Conservation (phyloP, 2,797 vertebrate genomes). For the Anisognathus igniventris region DNA sequence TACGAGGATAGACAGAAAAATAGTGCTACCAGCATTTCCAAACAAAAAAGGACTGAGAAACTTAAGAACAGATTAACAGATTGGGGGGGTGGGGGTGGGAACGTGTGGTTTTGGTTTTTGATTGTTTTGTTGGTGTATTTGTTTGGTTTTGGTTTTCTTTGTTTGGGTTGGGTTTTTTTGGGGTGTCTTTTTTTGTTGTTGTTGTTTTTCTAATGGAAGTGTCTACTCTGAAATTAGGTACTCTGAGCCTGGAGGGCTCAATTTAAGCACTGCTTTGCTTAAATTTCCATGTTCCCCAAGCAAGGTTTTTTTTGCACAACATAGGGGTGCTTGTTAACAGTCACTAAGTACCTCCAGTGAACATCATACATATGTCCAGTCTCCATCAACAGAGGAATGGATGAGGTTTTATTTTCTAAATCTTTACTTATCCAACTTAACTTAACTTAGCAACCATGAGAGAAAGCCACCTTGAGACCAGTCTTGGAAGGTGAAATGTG, state of each 20-base stretch:
- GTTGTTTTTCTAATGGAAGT: neutral
- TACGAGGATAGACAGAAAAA: neutral
- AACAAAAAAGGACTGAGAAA: neutral
- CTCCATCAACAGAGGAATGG: neutral
- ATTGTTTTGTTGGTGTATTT: neutral
- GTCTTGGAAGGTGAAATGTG: neutral
- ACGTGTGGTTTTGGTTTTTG: neutral
- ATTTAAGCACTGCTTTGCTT: neutral
- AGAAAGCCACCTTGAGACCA: neutral
- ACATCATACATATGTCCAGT: neutral
- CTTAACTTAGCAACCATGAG: neutral
- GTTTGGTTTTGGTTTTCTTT: neutral
- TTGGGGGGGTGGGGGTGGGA: accelerated
- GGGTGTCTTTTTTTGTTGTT: neutral
- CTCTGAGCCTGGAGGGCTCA: neutral
- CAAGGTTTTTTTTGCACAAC: neutral
- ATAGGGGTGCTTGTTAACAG: neutral
- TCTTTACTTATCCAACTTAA: neutral
- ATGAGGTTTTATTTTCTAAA: neutral
- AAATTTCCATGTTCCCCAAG: neutral
- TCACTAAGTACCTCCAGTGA: neutral
- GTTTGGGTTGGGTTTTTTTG: no score
- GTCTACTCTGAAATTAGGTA: neutral
- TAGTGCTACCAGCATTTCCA: neutral
- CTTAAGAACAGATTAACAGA: neutral